Percentiles rank a stretch among this genome's conserved stretches.
Conservation (phyloP, 2,113 vertebrate species). For the Litocranius walleri region DNA sequence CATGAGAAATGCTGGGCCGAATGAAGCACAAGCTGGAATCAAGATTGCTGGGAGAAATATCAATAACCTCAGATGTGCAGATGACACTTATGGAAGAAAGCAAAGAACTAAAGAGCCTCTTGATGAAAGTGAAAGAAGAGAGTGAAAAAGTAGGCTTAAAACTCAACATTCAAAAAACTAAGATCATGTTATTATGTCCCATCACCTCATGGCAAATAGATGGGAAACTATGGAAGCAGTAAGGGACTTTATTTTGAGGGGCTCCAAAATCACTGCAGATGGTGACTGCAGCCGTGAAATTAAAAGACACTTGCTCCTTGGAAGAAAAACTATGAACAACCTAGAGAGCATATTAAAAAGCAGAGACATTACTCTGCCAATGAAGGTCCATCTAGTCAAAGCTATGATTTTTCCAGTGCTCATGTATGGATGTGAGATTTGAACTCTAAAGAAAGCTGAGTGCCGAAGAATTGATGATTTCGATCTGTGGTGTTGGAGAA, state of each 20-base stretch:
- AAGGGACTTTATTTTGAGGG: neutral
- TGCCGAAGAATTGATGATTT: neutral
- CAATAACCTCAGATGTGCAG: neutral
- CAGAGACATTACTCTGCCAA: neutral
- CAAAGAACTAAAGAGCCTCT: neutral
- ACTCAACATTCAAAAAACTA: neutral
- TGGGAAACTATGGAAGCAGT: neutral
- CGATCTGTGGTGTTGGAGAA: neutral
- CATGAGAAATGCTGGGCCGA: accelerated
- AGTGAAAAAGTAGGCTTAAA: neutral
- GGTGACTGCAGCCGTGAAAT: neutral
- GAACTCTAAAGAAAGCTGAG: neutral
- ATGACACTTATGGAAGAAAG: neutral
- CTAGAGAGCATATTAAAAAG: neutral
- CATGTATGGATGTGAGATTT: neutral
- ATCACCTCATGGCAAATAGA: neutral
- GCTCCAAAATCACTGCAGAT: neutral
- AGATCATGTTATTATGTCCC: neutral
- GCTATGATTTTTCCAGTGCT: neutral
- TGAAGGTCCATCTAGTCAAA: neutral
- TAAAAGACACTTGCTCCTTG: neutral
- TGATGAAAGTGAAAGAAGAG: neutral
- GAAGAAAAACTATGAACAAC: neutral
- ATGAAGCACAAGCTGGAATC: neutral
- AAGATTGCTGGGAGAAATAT: neutral